Evolutionary conservation across 2,888 invertebrate genomes (phyloP), one percentile per base, ranked within the genome.

Genomic region (Serrognathus titanus): DNA sequence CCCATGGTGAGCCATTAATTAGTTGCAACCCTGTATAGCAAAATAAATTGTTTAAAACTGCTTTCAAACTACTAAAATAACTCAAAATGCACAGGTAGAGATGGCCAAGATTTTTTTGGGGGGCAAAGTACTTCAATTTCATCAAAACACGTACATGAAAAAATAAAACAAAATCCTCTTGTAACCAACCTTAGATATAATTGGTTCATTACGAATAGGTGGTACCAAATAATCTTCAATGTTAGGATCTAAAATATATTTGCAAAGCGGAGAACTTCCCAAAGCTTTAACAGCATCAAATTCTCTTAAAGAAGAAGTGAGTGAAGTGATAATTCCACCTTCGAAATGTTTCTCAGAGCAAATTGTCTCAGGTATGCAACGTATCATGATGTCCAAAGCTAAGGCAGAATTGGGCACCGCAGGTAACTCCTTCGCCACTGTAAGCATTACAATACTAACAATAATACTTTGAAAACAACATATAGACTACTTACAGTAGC

Each of bases 281-380:
- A 90, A 70, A 65, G 81, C 80, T 58, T 84, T 83, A 62, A 89
- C 79, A 0, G 88, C 85, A 69, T 83, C 83, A 57, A 88, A 82
- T 55, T 84, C 75, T 57, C 83, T 80, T 57, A 87, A 71, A 59
- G 82, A 82, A 2, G 81, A 64, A 7, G 75, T 70, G 37, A 81
- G 65, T 57, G 79, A 77, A 7, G 70, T 68, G 3, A 79, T 66
- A 8, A 71, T 65, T 63, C 75, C 68, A 1, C 79, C 48, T 61
- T 70, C 66, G 16, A 70, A 64, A 12, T 73, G 58, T 54, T 67
- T 65, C 24, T 65, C 58, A 31, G 55, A 31, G 24, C 58, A 50
- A 48, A 66, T 53, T 38, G 13, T 40, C 39, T 54, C 50, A n/a
- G 41, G 4, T n/a, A 41, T 37, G 12, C 43, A 37, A 46, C 58